phyloP scores from a whole-genome alignment of 2,113 vertebrate species.

The Tapirus terrestris region DNA sequence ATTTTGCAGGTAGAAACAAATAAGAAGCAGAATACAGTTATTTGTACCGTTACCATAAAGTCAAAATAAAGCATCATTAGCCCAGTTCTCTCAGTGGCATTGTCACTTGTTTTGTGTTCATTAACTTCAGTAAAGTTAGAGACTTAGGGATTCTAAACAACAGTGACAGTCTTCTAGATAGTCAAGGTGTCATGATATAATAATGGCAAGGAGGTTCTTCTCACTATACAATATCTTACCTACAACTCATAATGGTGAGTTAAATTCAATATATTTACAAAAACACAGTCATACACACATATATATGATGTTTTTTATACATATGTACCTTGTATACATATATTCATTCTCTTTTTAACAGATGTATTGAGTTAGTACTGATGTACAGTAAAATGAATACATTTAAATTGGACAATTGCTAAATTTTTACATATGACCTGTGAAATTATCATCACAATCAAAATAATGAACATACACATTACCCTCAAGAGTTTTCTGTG shows the following conservation, averaged over 20 bases:
- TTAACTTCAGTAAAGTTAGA: background rate
- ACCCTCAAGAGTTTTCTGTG: background rate
- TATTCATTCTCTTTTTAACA: background rate
- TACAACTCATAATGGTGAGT: background rate
- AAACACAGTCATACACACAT: background rate
- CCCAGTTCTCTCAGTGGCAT: background rate
- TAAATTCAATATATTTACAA: background rate
- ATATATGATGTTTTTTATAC: background rate
- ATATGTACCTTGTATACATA: background rate
- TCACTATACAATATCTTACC: background rate
- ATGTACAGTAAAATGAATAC: background rate
- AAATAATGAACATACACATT: background rate
- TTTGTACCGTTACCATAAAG: background rate
- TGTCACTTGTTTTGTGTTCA: background rate
- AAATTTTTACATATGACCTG: background rate
- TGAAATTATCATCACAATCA: background rate
- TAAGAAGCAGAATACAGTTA: background rate
- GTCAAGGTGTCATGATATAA: background rate
- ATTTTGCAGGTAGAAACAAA: background rate
- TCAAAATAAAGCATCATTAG: background rate
- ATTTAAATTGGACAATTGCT: background rate
- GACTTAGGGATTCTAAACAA: background rate
- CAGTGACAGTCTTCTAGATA: background rate
- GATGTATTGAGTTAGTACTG: background rate
- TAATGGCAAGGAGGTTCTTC: background rate